These are phyloP conservation scores for Megathymus violae DNA, from an alignment of 1,140 invertebrate genomes.

Conservation along the genomic window DNA sequence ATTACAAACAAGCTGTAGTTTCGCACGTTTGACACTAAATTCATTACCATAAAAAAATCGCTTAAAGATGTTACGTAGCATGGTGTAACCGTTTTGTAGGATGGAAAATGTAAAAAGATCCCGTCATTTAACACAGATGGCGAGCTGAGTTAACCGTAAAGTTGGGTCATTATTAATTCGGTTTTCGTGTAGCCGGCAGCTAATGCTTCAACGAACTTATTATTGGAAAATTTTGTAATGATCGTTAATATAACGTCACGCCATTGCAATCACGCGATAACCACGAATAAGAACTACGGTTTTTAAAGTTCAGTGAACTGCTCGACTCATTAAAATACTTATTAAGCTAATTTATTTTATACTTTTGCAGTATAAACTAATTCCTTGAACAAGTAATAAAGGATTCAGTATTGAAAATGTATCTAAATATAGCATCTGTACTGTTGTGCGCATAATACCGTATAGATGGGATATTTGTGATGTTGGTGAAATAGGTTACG, in stretches of 20 bases:
- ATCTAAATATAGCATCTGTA: too few species aligned
- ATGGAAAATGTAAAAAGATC: conserved; percentile 53
- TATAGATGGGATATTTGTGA: too few species aligned
- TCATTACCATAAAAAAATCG: not conserved
- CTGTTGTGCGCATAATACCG: too few species aligned
- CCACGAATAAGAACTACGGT: conserved; percentile 46
- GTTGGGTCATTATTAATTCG: conserved; percentile 74
- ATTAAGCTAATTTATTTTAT: too few species aligned
- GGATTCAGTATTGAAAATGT: too few species aligned
- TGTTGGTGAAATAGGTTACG: too few species aligned
- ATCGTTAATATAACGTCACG: conserved; percentile 72
- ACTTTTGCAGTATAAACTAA: too few species aligned
- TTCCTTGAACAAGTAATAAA: too few species aligned
- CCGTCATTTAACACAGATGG: conserved; percentile 65
- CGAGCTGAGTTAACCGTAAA: conserved; percentile 65
- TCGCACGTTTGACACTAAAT: too few species aligned
- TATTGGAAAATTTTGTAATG: conserved; percentile 78
- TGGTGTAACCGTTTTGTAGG: not conserved
- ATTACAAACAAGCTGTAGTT: too few species aligned
- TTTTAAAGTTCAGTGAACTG: conserved; percentile 51
- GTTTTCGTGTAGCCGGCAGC: conserved; percentile 66
- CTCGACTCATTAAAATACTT: conserved; percentile 21
- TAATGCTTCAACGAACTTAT: conserved; percentile 70
- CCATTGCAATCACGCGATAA: conserved; percentile 57
- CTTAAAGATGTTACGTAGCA: not conserved